Base-by-base conservation (phyloP, 2,888 invertebrate species). In the Camptogramma bilineatum region DNA sequence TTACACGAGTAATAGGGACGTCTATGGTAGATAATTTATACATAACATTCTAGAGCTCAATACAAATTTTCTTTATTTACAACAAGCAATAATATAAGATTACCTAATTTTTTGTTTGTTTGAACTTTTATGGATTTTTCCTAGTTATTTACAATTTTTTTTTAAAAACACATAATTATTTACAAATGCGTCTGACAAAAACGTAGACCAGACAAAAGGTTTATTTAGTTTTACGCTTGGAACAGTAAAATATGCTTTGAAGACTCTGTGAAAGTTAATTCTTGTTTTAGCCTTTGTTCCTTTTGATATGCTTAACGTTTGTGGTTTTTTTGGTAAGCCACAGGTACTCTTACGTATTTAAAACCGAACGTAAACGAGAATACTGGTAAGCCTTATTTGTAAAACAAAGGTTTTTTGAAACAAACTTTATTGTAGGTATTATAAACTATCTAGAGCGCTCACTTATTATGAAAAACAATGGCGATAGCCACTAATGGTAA, bases 81-180 rank as follows among this genome's bases (percentile, higher is more conserved):
- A 13, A 39, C 81, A 83, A 80, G 77, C 80, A 59, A 72, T 66
- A 77, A 70, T n/a, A n/a, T 62, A 79, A 78, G 75, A 72, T 18
- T 66, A 71, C 60, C 62, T 75, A 70, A 66, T 13, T 13, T 2
- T 39, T 39, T 34, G 1, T 34, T 34, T 48, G 52, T 62, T 42
- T 16, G 17, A 24, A 50, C 31, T 42, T 52, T 51, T n/a, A 50
- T 18, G 13, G 21, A 5, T 17, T 16, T 52, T 47, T 48, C n/a
- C 52, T 66, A 39, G 52, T 66, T 74, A 81, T 79, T 75, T 82
- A 75, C 72, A 77, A 55, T 52, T 62, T 47, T 50, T 62, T 61
- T 39, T 46, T n/a, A n/a, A 66, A 58, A 61, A 60, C 55, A 59
- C 51, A 66, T 66, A 48, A 17, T n/a, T 66, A 67, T 69, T 62